Conservation (phyloP, 2,113 vertebrate genomes). For the Syngnathus typhle region DNA sequence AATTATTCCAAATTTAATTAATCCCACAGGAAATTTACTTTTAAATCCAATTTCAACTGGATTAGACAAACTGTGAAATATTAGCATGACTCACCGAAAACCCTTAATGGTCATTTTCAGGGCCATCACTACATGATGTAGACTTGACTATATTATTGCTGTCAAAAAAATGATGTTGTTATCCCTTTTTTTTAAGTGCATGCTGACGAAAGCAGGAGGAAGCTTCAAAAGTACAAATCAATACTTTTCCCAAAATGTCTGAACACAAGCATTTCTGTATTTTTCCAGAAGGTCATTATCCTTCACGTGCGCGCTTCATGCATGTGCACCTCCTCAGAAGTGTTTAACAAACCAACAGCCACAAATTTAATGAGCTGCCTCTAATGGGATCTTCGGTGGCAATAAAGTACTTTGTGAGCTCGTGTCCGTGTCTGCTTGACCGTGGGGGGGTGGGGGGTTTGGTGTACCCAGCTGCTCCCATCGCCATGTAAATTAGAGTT, state of each 20-base stretch:
- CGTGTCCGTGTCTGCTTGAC: constrained; percentile 15
- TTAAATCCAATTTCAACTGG: too few relatives aligned
- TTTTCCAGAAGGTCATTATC: background rate
- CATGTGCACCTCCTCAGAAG: constrained; percentile 9
- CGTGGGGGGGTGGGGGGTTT: constrained; percentile 29
- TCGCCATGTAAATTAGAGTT: constrained; percentile 56
- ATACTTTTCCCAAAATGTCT: background rate
- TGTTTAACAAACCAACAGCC: constrained; percentile 53
- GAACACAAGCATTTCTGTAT: background rate
- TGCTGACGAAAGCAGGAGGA: background rate
- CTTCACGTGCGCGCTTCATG: background rate
- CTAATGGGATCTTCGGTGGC: constrained; percentile 59
- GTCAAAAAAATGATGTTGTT: background rate
- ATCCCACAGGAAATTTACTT: too few relatives aligned
- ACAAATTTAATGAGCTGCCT: constrained; percentile 58
- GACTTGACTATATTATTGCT: background rate
- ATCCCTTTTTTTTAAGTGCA: background rate
- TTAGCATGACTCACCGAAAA: too few relatives aligned
- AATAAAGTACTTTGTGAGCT: constrained; percentile 42
- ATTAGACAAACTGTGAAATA: too few relatives aligned
- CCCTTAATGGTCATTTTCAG: background rate
- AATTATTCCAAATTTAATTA: too few relatives aligned
- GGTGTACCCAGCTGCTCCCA: constrained; percentile 30
- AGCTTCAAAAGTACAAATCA: background rate
- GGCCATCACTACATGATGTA: background rate